Conservation (phyloP, 2,113 vertebrate genomes). For the Aptenodytes forsteri region DNA sequence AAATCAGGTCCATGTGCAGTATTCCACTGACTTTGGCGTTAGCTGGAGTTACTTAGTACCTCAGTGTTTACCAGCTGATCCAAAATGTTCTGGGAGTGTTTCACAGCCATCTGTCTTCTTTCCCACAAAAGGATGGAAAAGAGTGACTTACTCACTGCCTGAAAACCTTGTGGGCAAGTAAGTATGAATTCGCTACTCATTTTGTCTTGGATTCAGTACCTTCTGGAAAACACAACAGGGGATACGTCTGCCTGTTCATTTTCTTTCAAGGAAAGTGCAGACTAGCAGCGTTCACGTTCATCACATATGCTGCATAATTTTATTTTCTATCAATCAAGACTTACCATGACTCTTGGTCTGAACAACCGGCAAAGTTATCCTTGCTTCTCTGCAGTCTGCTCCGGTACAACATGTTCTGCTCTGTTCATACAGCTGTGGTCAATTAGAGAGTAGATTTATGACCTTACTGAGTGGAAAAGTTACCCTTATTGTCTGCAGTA, state of each 20-base stretch:
- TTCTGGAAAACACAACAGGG: background rate
- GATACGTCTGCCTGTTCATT: background rate
- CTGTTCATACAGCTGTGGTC: background rate
- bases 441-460: background rate
- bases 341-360: background rate
- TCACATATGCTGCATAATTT: background rate
- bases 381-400: background rate
- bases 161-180: slow-evolving; percentile 92
- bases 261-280: background rate
- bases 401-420: background rate
- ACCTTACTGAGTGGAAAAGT: background rate
- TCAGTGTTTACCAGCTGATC: slow-evolving; percentile 94
- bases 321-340: background rate
- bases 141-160: slow-evolving; percentile 88
- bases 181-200: slow-evolving; percentile 57
- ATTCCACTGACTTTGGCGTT: slow-evolving; percentile 94
- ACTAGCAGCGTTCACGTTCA: accelerated
- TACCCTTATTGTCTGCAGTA: background rate
- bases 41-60: slow-evolving; percentile 95
- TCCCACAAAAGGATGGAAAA: slow-evolving; percentile 91
- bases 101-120: slow-evolving; percentile 98
- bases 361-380: background rate
- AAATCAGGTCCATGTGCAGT: slow-evolving; percentile 93
- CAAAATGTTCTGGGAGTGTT: slow-evolving; percentile 90
- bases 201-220: background rate